A percentile compares a stretch with the other conserved stretches of the same genome.
Conservation (phyloP, 1,140 invertebrate species). For the Drosophila lini region DNA sequence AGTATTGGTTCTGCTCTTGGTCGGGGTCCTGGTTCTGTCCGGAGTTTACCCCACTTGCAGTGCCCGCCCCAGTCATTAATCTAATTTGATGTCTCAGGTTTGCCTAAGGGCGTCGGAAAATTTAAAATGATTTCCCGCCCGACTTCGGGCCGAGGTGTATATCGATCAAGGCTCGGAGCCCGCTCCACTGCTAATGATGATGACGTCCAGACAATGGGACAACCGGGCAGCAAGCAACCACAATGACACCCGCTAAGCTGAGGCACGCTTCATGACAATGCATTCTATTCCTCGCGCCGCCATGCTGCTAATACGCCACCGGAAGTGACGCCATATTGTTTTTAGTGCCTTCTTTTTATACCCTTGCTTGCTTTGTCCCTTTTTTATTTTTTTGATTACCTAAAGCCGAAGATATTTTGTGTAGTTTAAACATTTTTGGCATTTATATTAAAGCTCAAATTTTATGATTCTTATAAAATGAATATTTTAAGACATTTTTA, state of each 20-base stretch:
- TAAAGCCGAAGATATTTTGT: background rate
- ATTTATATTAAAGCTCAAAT: too few relatives aligned
- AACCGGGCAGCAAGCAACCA: slow-evolving; percentile 21
- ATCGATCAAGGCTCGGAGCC: slow-evolving; percentile 66
- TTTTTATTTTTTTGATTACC: background rate
- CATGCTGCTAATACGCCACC: slow-evolving; percentile 62
- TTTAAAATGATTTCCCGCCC: slow-evolving; percentile 57
- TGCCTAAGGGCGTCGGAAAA: slow-evolving; percentile 14
- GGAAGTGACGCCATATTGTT: slow-evolving; percentile 80
- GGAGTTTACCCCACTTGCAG: slow-evolving; percentile 13
- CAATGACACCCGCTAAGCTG: slow-evolving; percentile 73
- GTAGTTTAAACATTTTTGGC: background rate
- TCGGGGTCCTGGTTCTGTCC: background rate
- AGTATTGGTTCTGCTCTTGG: slow-evolving; percentile 19
- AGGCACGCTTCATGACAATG: slow-evolving; percentile 59
- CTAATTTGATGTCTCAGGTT: slow-evolving; percentile 59
- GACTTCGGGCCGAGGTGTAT: slow-evolving; percentile 54
- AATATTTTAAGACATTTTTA: too few relatives aligned
- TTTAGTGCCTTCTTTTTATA: slow-evolving; percentile 37
- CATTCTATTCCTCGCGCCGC: slow-evolving; percentile 26
- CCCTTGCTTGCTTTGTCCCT: background rate
- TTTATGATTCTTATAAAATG: too few relatives aligned
- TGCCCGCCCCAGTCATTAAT: slow-evolving; percentile 65
- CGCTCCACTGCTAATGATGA: slow-evolving; percentile 67
- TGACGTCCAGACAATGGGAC: slow-evolving; percentile 54